Base-by-base conservation (phyloP, 2,888 invertebrate species). In the Cantharis rufa region DNA sequence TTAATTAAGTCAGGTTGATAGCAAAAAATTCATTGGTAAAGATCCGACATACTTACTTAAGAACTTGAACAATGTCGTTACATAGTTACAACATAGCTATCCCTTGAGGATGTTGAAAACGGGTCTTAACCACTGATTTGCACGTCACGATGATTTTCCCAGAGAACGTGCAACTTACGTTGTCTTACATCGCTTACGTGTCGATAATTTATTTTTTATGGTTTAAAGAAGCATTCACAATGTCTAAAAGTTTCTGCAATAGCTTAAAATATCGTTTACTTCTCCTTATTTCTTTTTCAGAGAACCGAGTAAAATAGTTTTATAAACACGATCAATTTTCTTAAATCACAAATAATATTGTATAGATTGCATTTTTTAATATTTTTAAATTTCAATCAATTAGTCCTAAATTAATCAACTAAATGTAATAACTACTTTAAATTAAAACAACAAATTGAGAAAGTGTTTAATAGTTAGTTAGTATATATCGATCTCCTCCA, bases 111-210 rank as follows among this genome's bases (percentile, higher is more conserved):
- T 27, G 63, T 68, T 62, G 76, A 64, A 63, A 69, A 72, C 32
- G 66, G 28, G 63, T 72, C 69, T 70, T 71, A 75, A 72, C 76
- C 72, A 72, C 76, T 63, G 72, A 76, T 66, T 72, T 69, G 71
- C 76, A 76, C 76, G 76, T 72, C 69, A 62, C 72, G 76, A 76
- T 69, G 72, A 72, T 72, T 76, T 76, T 16, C 63, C 66, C 16
- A 64, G 63, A 76, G 70, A 70, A 68, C 64, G 61, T 76, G 72
- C 69, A 76, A n/a, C 48, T 48, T 48, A n/a, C 48, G 48, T 48
- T 48, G 48, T 48, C 48, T 48, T 48, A 48, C 48, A 13, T 48
- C 48, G 48, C 48, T 48, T 48, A 48, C 48, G 48, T 48, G 48
- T 48, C 48, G 48, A 48, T 48, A 48, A 48, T 48, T 48, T 48